Evolutionary conservation across 2,888 invertebrate genomes (phyloP), one percentile per base, ranked within the genome.

Genomic region (Salticus scenicus): DNA sequence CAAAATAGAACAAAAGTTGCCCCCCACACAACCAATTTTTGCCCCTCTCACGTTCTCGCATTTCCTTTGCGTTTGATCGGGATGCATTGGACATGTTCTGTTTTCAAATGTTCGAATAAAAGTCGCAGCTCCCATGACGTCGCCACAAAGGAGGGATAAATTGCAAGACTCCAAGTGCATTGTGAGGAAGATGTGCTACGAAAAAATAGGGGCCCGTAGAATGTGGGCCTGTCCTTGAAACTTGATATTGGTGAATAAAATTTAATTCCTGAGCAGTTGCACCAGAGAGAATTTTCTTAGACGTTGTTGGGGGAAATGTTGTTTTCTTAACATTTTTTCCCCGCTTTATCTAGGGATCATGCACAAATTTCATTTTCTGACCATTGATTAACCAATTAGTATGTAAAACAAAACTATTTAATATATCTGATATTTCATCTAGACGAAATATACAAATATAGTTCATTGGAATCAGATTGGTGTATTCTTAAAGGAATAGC

Each of bases 101-200:
- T 24, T 57, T 57, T 24, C 57, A 57, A 57, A 57, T 57, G 57
- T 17, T 57, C 24, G 57, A 57, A 57, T 57, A 57, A 57, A 57
- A 57, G 57, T 57, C 57, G 24, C 57, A 1, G 57, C 4, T 20
- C 24, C 57, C 57, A 24, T 57, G 57, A 57, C 57, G 20, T 57
- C 12, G 57, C 57, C 57, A 57, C 57, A 57, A 57, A 57, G 57
- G 57, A 57, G 57, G 57, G 57, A 57, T 57, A 57, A 57, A 57
- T 57, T 57, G 57, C 24, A 17, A 57, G 57, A 57, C 24, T 57
- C 57, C 24, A 24, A 24, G 2, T 8, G 24, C 57, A 57, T 24
- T 57, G 57, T 57, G 57, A 57, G 57, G 57, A 12, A 24, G 57
- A 57, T 57, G 12, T 57, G 57, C 24, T 57, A 24, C 1, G 57